phyloP scores from a whole-genome alignment of 2,113 vertebrate genomes.

The Sula dactylatra region DNA sequence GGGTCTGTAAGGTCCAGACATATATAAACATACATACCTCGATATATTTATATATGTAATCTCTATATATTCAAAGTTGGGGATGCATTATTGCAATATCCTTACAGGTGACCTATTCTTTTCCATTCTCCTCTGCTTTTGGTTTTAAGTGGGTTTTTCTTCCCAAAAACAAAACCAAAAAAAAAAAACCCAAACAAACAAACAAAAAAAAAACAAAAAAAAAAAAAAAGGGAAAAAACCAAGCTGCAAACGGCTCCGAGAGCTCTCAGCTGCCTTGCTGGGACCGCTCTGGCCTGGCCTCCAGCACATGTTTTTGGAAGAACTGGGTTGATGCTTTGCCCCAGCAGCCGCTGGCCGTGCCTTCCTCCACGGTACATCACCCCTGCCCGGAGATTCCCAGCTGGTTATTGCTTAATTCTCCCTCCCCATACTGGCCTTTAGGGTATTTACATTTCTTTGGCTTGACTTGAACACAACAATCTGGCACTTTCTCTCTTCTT shows the following conservation, averaged over 20 bases:
- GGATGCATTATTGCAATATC: constrained; percentile 46
- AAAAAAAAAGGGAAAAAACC: background rate
- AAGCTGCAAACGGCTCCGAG: background rate
- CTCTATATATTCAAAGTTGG: background rate
- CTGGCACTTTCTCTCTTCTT: background rate
- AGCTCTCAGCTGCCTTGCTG: background rate
- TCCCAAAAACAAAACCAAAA: background rate
- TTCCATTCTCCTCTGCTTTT: background rate
- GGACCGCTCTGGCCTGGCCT: background rate
- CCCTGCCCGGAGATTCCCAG: background rate
- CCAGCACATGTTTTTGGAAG: background rate
- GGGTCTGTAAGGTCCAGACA: constrained; percentile 43
- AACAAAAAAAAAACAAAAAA: too few species aligned
- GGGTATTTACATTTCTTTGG: constrained; percentile 69
- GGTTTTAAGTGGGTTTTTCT: background rate
- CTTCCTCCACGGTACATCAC: background rate
- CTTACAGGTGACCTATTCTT: background rate
- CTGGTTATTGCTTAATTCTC: constrained; percentile 44
- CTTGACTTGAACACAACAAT: constrained; percentile 43
- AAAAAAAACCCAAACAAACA: too few species aligned
- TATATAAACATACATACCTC: constrained; percentile 43
- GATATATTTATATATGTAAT: constrained; percentile 48
- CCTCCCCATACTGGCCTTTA: constrained; percentile 18
- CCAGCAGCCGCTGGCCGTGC: background rate
- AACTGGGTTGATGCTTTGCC: background rate